Evolutionary conservation across 2,888 invertebrate species (phyloP).

Genomic region (Stratiomys singularior): DNA sequence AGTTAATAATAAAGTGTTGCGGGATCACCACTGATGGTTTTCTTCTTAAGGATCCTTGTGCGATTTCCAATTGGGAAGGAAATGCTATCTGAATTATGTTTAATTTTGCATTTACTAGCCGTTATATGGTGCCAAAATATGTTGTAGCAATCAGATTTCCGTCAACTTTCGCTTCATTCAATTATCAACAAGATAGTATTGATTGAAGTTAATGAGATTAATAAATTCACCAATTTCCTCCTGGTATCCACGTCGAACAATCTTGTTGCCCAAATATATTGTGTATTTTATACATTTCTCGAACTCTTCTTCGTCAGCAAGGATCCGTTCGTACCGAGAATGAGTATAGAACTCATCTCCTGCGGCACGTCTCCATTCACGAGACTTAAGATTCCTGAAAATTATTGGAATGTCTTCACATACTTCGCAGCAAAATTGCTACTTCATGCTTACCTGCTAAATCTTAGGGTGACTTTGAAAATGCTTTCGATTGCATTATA

Average conservation of each 20-base stretch:
- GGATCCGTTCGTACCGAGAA: conserved; percentile 61
- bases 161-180: neutral
- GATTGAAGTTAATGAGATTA: conserved; percentile 63
- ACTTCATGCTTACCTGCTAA: conserved; percentile 63
- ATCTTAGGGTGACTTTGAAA: conserved; percentile 76
- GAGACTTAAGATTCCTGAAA: conserved; percentile 60
- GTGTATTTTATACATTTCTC: conserved; percentile 62
- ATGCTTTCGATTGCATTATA: conserved; percentile 77
- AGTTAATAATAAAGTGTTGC: neutral
- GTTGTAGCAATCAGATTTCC: neutral
- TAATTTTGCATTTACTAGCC: too few species aligned
- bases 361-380: conserved; percentile 57
- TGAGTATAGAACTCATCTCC: conserved; percentile 59
- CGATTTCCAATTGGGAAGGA: too few species aligned
- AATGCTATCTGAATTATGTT: too few species aligned
- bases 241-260: conserved; percentile 63
- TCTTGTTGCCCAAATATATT: conserved; percentile 64
- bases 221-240: conserved; percentile 64
- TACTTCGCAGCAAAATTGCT: conserved; percentile 68
- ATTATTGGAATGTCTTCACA: neutral
- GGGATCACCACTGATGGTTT: too few species aligned
- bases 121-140: too few species aligned
- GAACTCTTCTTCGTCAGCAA: conserved; percentile 62
- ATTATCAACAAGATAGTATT: conserved; percentile 57
- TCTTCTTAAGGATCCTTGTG: too few species aligned